phyloP scores from a whole-genome alignment of 2,797 vertebrate species.

The Tauraco hartlaubi region DNA sequence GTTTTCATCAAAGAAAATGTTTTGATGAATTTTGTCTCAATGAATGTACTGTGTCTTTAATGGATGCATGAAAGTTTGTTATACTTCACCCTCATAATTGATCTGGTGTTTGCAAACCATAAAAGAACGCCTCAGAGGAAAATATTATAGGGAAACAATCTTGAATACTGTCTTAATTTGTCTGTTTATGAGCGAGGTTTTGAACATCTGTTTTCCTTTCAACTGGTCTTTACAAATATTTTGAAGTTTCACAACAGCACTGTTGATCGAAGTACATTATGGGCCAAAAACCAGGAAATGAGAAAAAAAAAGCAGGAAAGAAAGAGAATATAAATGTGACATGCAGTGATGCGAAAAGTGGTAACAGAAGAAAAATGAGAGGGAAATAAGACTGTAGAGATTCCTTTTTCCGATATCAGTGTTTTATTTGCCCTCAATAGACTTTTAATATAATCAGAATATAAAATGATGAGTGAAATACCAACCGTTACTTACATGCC shows the following conservation, averaged over 20 bases:
- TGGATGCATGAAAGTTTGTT: background rate
- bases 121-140: slow-evolving; percentile 41
- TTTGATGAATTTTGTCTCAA: slow-evolving; percentile 28
- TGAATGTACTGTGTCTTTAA: background rate
- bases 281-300: background rate
- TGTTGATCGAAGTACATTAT: background rate
- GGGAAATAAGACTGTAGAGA: background rate
- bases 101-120: slow-evolving; percentile 25
- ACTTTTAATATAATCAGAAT: background rate
- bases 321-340: background rate
- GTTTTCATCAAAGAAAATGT: slow-evolving; percentile 17
- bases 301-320: background rate
- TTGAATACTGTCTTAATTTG: slow-evolving; percentile 14
- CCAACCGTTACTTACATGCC: background rate
- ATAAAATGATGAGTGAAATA: background rate
- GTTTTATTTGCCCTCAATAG: background rate
- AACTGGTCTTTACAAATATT: background rate
- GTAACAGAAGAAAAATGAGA: background rate
- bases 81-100: slow-evolving; percentile 39
- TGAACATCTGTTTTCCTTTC: slow-evolving; percentile 33
- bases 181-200: slow-evolving; percentile 8
- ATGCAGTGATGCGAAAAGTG: background rate
- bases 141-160: background rate
- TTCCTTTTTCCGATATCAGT: background rate
- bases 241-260: background rate